Conservation (phyloP, 2,888 invertebrate species). For the Zygogramma bicolorata region DNA sequence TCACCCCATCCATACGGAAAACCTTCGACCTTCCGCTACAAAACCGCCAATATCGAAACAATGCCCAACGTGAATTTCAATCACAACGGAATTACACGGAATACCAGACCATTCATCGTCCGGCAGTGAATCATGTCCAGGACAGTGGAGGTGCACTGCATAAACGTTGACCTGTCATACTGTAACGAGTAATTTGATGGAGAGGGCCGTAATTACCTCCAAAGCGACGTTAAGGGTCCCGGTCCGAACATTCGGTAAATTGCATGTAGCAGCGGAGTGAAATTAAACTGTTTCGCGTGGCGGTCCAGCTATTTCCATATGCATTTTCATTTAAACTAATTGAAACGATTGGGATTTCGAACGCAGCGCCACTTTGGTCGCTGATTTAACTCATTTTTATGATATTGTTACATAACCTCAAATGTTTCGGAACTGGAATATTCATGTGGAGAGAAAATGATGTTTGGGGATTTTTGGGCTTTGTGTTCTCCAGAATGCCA, state of each 20-base stretch:
- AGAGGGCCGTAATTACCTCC: constrained; percentile 33
- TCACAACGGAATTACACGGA: not conserved
- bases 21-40: not conserved
- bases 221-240: constrained; percentile 27
- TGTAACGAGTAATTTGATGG: constrained; percentile 30
- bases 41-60: not conserved
- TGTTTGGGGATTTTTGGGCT: no score
- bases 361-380: no score
- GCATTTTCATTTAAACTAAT: constrained; percentile 6
- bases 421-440: no score
- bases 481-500: no score
- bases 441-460: no score
- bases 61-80: not conserved
- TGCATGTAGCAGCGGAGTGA: constrained; percentile 25
- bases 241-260: constrained; percentile 23
- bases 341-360: not conserved
- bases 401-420: no score
- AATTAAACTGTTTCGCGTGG: constrained; percentile 31
- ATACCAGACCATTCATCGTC: not conserved
- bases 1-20: not conserved
- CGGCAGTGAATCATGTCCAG: not conserved
- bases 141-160: constrained; percentile 1
- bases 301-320: not conserved
- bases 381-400: no score
- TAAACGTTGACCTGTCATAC: constrained; percentile 16